These are phyloP conservation scores for Poeciliopsis prolifica DNA, from an alignment of 2,113 vertebrate species.

Conservation along the genomic window DNA sequence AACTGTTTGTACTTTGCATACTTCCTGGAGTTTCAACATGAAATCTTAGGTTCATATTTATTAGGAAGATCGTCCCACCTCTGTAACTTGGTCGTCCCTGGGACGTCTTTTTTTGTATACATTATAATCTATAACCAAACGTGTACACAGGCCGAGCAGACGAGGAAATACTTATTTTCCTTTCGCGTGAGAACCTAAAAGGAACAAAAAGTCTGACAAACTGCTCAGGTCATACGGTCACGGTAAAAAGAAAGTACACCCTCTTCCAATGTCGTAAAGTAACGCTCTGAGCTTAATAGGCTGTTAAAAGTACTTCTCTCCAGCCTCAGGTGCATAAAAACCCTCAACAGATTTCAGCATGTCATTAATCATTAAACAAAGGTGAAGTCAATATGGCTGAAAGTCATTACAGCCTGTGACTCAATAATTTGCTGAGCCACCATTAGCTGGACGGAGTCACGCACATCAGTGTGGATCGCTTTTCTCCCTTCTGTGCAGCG, in stretches of 20 bases:
- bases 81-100: conserved; percentile 31
- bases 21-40: conserved; percentile 23
- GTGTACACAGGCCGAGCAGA: conserved; percentile 25
- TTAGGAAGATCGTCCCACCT: conserved; percentile 50
- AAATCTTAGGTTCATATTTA: conserved; percentile 60
- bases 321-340: background rate
- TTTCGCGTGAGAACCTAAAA: conserved; percentile 24
- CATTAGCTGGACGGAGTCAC: background rate
- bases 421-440: background rate
- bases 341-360: too few relatives aligned
- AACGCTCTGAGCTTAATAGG: background rate
- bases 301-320: background rate
- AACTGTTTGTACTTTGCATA: conserved; percentile 39
- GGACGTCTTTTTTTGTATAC: conserved; percentile 30
- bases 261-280: background rate
- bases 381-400: background rate
- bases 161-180: conserved; percentile 55
- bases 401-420: too few relatives aligned
- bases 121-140: conserved; percentile 28
- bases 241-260: background rate
- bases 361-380: background rate
- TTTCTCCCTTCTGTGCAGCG: background rate
- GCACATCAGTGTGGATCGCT: background rate
- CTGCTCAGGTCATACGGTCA: conserved; percentile 44
- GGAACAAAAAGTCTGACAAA: conserved; percentile 39